Conservation (phyloP, 2,888 invertebrate species). For the Andrena camellia region DNA sequence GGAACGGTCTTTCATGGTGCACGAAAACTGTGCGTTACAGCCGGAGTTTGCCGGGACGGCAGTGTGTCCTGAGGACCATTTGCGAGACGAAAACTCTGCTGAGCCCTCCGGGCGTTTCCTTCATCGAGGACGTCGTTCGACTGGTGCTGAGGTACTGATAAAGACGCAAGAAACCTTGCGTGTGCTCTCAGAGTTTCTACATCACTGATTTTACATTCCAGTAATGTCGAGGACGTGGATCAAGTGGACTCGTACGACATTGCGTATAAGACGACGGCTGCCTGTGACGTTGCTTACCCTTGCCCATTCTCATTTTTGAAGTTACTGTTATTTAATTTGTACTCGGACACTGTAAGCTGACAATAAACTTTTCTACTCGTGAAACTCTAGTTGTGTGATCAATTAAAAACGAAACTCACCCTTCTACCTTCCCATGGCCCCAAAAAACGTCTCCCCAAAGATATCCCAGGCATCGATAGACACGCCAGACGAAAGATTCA, state of each 20-base stretch:
- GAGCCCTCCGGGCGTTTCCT: slow-evolving; percentile 87
- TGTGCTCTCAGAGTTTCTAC: background rate
- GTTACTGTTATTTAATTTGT: slow-evolving; percentile 72
- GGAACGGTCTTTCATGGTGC: background rate
- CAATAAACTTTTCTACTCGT: slow-evolving; percentile 21
- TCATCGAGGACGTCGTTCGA: slow-evolving; percentile 89
- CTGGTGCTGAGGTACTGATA: slow-evolving; percentile 87
- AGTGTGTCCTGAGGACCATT: slow-evolving; percentile 89
- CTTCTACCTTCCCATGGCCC: no score
- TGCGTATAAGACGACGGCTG: slow-evolving; percentile 71
- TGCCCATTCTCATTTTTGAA: slow-evolving; percentile 82
- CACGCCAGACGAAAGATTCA: background rate
- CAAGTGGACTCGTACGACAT: slow-evolving; percentile 78
- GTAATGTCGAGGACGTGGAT: slow-evolving; percentile 69
- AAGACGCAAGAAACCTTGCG: no score
- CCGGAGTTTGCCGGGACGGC: slow-evolving; percentile 88
- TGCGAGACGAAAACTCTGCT: slow-evolving; percentile 89
- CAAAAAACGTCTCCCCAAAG: slow-evolving; percentile 2
- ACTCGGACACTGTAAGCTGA: slow-evolving; percentile 40
- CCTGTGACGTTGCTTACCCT: slow-evolving; percentile 76
- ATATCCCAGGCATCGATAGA: background rate
- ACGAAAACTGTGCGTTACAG: slow-evolving; percentile 83
- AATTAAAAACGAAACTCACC: no score
- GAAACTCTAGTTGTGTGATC: background rate
- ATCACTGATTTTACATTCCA: slow-evolving; percentile 58